Base-by-base conservation (phyloP, 2,113 vertebrate genomes). In the Alethe castanea region DNA sequence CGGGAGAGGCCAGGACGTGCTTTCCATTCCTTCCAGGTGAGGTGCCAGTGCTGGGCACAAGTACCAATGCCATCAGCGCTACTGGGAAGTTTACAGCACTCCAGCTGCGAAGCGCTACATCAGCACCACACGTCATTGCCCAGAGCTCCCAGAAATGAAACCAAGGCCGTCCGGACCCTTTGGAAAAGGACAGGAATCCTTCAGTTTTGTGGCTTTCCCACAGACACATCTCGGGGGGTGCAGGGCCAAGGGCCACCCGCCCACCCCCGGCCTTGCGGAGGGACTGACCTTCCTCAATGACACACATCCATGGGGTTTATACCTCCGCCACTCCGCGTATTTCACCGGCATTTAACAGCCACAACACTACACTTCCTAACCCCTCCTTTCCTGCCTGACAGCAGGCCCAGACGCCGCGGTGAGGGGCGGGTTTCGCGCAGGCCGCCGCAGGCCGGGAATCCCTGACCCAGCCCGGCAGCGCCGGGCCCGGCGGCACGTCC, bases 291-390 rank as follows among this genome's bases (percentile, higher is more conserved):
- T 91, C 42, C 95, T 24, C 92, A 90, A 40, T 74, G 79, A 64
- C 86, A 90, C 33, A 18, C 22, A 19, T 3, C 9, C 33, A 1
- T 0, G 6, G 0, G 12, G 6, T 23, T 65, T 19, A 5, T 0
- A 36, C 1, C 62, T 2, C 3, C 38, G 11, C 67, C 42, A 0
- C 65, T 35, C 47, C 40, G 0, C 2, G 0, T 4, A 42, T 52
- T 71, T 66, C 69, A 35, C 2, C 3, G 42, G 33, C 42, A 5
- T 81, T 70, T 38, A 31, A 53, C 9, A 56, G 3, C 42, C 66
- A 28, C 38, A 70, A 28, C 36, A 2, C 3, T 2, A 12, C 48
- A 15, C 24, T 28, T 29, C 38, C 74, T 29, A 74, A 88, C 47
- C 28, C n/a, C 53, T 59, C 53, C 61, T 77, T 62, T 54, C 52